A percentile compares a stretch with the other conserved stretches of the same genome.
These are phyloP conservation scores for Atherix ibis DNA, from an alignment of 2,888 invertebrate genomes.

Conservation along the genomic window DNA sequence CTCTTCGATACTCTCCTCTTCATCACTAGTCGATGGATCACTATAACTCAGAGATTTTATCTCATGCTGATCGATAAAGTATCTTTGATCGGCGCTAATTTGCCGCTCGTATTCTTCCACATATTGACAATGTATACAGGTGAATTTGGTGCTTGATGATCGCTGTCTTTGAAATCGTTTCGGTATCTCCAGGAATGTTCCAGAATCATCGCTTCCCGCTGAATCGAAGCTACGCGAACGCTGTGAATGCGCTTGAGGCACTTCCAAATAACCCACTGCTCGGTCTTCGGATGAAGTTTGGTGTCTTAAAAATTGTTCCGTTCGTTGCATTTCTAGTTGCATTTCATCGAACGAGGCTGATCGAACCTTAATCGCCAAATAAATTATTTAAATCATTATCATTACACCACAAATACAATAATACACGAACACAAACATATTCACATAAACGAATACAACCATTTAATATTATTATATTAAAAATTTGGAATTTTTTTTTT, in stretches of 20 bases:
- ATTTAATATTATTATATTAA: too few species aligned
- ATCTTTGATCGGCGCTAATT: slow-evolving; percentile 31
- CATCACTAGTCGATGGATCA: slow-evolving; percentile 37
- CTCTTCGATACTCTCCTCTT: slow-evolving; percentile 27
- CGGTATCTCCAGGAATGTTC: slow-evolving; percentile 41
- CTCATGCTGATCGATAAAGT: slow-evolving; percentile 26
- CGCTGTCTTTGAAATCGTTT: slow-evolving; percentile 45
- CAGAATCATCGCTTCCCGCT: slow-evolving; percentile 51
- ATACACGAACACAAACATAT: too few species aligned
- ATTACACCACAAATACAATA: too few species aligned
- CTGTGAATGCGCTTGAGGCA: slow-evolving; percentile 49
- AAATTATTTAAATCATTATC: too few species aligned
- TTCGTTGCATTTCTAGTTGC: slow-evolving; percentile 58
- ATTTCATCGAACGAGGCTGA: slow-evolving; percentile 85
- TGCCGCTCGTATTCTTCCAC: slow-evolving; percentile 55
- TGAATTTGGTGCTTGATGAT: slow-evolving; percentile 47
- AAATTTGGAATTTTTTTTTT: too few species aligned
- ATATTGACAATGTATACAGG: slow-evolving; percentile 63
- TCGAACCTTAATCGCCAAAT: slow-evolving; percentile 42
- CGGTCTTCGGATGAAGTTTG: slow-evolving; percentile 26
- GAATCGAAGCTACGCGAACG: slow-evolving; percentile 71
- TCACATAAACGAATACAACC: too few species aligned
- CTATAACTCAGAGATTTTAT: slow-evolving; percentile 34
- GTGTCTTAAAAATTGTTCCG: slow-evolving; percentile 14
- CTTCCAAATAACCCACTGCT: slow-evolving; percentile 38